A percentile compares a stretch with the other conserved stretches of the same genome.
Conservation (phyloP, 2,888 invertebrate genomes). For the Acleris sparsana region DNA sequence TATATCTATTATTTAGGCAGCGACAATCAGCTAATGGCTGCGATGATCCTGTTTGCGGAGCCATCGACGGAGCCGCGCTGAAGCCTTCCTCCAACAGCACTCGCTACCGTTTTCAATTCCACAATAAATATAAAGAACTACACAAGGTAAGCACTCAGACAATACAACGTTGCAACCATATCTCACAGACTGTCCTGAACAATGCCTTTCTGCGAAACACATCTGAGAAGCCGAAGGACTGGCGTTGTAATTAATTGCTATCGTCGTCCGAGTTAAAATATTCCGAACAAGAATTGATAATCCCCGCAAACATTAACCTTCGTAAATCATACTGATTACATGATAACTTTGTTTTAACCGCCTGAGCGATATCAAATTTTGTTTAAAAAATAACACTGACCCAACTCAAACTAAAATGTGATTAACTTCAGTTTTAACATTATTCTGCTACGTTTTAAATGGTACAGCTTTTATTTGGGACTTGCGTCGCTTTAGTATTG, state of each 20-base stretch:
- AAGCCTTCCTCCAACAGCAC: conserved; percentile 26
- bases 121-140: conserved; percentile 24
- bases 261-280: neutral
- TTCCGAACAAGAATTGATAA: conserved; percentile 1
- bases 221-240: neutral
- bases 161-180: neutral
- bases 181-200: neutral
- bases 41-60: conserved; percentile 64
- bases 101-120: conserved; percentile 14
- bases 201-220: neutral
- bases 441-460: neutral
- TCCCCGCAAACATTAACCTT: conserved; percentile 1
- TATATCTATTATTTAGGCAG: neutral
- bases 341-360: conserved; percentile 15
- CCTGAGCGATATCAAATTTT: conserved; percentile 8
- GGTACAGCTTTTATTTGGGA: neutral
- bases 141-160: neutral
- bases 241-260: neutral
- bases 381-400: neutral
- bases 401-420: neutral
- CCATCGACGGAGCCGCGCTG: conserved; percentile 51
- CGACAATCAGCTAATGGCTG: conserved; percentile 63
- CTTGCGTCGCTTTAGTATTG: neutral
- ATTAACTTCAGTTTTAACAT: neutral
- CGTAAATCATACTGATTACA: conserved; percentile 23